A percentile compares a stretch with the other conserved stretches of the same genome.
Conservation (phyloP, 1,140 invertebrate genomes). For the Listronotus oregonensis region DNA sequence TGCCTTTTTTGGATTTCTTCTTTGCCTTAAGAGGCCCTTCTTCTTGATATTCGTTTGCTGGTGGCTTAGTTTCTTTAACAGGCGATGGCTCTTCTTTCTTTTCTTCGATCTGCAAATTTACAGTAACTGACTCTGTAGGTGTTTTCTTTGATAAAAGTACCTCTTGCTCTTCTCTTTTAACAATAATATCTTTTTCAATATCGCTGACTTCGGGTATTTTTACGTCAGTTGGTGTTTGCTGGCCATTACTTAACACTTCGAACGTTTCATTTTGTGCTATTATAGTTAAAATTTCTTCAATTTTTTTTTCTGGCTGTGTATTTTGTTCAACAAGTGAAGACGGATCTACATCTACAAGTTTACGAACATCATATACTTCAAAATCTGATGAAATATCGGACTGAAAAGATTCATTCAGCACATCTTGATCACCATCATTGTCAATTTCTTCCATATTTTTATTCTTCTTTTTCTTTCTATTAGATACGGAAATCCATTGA, state of each 20-base stretch:
- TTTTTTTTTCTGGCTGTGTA: slow-evolving; percentile 21
- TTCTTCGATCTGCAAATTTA: slow-evolving; percentile 1
- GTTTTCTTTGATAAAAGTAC: not conserved
- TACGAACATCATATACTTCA: slow-evolving; percentile 44
- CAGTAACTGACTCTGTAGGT: not conserved
- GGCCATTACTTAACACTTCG: not conserved
- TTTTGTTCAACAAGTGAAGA: slow-evolving; percentile 19
- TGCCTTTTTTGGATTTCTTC: slow-evolving; percentile 45
- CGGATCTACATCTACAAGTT: slow-evolving; percentile 44
- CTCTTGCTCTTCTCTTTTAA: slow-evolving; percentile 21
- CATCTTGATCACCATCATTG: slow-evolving; percentile 23
- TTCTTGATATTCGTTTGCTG: not conserved
- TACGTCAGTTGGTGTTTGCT: slow-evolving; percentile 6
- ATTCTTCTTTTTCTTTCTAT: slow-evolving; percentile 52
- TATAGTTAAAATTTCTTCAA: slow-evolving; percentile 35
- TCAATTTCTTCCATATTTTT: slow-evolving; percentile 38
- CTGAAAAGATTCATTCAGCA: slow-evolving; percentile 2
- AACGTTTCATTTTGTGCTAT: slow-evolving; percentile 29
- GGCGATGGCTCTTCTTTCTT: not conserved
- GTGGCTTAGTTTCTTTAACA: not conserved
- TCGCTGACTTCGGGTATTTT: slow-evolving; percentile 35
- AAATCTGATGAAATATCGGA: slow-evolving; percentile 30
- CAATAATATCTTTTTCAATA: slow-evolving; percentile 38
- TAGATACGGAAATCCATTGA: slow-evolving; percentile 55
- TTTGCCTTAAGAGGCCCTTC: slow-evolving; percentile 29